These are phyloP conservation scores for Sebastes aleutianus DNA, from an alignment of 2,797 vertebrate genomes.

Conservation along the genomic window DNA sequence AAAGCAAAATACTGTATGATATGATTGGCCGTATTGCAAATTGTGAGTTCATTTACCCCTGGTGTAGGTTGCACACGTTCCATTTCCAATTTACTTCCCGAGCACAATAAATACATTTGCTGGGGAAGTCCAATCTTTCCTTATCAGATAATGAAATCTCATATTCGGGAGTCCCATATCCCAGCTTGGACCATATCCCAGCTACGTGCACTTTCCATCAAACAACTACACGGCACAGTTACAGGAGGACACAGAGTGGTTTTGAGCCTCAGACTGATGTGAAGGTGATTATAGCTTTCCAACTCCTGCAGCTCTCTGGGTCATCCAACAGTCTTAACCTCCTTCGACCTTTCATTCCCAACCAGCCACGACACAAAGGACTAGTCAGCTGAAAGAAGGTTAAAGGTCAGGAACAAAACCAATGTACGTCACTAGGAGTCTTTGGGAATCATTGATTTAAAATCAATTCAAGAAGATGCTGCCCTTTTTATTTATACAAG, in stretches of 20 bases:
- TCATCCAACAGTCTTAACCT: conserved; percentile 24
- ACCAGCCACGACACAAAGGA: background rate
- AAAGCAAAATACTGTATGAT: conserved; percentile 8
- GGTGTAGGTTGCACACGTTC: conserved; percentile 26
- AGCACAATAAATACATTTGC: conserved; percentile 66
- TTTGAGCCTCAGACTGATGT: conserved; percentile 30
- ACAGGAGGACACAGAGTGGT: conserved; percentile 21
- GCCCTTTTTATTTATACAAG: background rate
- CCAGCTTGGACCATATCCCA: conserved; percentile 41
- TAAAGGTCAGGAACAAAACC: conserved; percentile 36
- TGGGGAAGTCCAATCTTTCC: conserved; percentile 51
- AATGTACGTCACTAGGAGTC: background rate
- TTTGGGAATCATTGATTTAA: background rate
- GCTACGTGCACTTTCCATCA: conserved; percentile 35
- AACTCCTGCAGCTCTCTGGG: conserved; percentile 17
- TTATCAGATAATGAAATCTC: conserved; percentile 79
- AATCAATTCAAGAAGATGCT: background rate
- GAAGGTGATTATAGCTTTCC: conserved; percentile 38
- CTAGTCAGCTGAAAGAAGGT: conserved; percentile 38
- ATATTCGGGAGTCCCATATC: conserved; percentile 51
- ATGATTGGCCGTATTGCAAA: conserved; percentile 27
- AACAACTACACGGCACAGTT: conserved; percentile 30
- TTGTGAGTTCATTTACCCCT: conserved; percentile 20
- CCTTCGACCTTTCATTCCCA: conserved; percentile 7
- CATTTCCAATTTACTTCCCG: conserved; percentile 55